Conservation (phyloP, 2,113 vertebrate species). For the Coregonus clupeaformis region DNA sequence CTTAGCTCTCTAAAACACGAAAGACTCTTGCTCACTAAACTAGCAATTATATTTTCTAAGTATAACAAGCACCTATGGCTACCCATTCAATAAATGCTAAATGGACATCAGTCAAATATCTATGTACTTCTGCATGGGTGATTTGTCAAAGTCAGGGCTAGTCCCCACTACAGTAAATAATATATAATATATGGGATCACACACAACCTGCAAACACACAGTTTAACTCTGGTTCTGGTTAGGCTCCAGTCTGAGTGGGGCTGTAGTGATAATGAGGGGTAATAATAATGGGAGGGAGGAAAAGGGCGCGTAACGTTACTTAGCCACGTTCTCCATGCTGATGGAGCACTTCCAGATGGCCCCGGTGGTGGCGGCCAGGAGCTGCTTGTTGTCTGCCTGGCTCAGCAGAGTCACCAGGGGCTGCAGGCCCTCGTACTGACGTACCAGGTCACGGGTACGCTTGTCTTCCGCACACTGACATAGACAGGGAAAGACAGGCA, state of each 20-base stretch:
- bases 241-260: constrained; percentile 1
- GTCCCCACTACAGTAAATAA: not conserved
- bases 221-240: not conserved
- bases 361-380: constrained; percentile 89
- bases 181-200: not conserved
- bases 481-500: not conserved
- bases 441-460: constrained; percentile 85
- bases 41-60: too few relatives aligned
- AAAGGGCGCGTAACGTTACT: constrained; percentile 68
- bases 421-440: constrained; percentile 81
- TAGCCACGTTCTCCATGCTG: constrained; percentile 88
- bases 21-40: too few relatives aligned
- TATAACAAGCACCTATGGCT: too few relatives aligned
- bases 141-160: constrained; percentile 38
- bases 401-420: constrained; percentile 81
- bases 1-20: not conserved
- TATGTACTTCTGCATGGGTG: constrained; percentile 1
- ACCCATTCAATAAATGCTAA: not conserved
- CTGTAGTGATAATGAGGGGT: constrained; percentile 4
- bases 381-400: constrained; percentile 84
- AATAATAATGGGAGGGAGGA: constrained; percentile 29
- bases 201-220: not conserved
- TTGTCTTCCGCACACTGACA: constrained; percentile 89
- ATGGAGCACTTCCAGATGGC: constrained; percentile 97
- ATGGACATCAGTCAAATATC: too few relatives aligned